Evolutionary conservation across 1,140 invertebrate genomes (phyloP), one percentile per base, ranked within the genome.

Genomic region (Monochamus saltuarius): DNA sequence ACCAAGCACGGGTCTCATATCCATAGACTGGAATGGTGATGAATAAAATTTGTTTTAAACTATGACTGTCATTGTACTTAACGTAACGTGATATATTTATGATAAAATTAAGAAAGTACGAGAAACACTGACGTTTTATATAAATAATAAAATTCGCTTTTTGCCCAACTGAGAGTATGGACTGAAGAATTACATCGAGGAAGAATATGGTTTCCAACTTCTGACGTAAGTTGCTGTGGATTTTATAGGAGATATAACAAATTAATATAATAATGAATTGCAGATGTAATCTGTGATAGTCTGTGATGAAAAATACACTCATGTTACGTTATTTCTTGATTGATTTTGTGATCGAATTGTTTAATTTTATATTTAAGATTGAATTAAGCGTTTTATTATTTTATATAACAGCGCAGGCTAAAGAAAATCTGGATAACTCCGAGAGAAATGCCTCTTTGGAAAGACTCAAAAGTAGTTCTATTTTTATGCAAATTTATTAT

Each of bases 211-310:
- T 66, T 65, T 66, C 63, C 43, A 56, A 50, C 19, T 64, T 40
- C 39, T 40, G 39, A 40, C 11, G 11, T n/a, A 40, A 11, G 8
- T 40, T n/a, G 39, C 34, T 49, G 59, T 46, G 45, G 53, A 56
- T 53, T 49, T 61, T 49, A 56, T 66, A 62, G 61, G 56, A 46
- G 51, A 53, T 52, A 59, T 22, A 51, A 55, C 61, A 59, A 59
- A 55, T 55, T 40, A 55, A 29, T 22, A 42, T 40, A 54, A 54
- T 42, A 56, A 60, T 65, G 57, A 69, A 74, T 75, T 75, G 68
- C 74, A 76, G 73, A 75, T 72, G 62, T 68, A 70, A 70, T 74
- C 71, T 76, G 73, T 73, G 70, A 73, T 74, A 75, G 67, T 66
- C 68, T 76, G 72, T 76, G 73, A 75, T 76, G 67, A 65, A 66